Conservation (phyloP, 2,888 invertebrate genomes). For the Torymus texanus region DNA sequence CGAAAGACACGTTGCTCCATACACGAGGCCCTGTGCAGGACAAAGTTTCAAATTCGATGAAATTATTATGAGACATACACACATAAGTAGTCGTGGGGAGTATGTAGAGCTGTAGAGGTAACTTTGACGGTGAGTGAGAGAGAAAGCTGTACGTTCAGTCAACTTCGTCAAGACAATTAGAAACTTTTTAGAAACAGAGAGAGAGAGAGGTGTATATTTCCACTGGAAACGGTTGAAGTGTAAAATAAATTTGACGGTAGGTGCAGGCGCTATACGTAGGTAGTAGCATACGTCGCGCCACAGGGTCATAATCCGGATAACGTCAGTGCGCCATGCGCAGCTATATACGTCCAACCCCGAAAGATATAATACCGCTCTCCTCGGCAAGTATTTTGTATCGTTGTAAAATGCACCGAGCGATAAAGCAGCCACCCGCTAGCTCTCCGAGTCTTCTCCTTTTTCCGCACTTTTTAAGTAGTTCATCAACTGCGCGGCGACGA, state of each 20-base stretch:
- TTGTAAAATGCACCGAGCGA: constrained; percentile 31
- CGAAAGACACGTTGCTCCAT: neutral
- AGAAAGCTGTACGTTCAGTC: neutral
- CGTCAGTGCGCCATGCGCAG: too few relatives aligned
- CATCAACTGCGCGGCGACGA: constrained; percentile 30
- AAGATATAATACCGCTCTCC: neutral
- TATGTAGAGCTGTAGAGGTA: neutral
- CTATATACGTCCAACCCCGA: too few relatives aligned
- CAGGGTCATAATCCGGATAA: too few relatives aligned
- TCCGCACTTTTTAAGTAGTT: constrained; percentile 41
- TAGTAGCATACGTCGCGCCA: too few relatives aligned
- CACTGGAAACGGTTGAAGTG: too few relatives aligned
- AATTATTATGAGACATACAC: constrained; percentile 16
- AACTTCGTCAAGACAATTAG: neutral
- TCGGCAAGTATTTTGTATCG: constrained; percentile 25
- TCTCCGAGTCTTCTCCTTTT: neutral
- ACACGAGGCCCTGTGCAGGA: too few relatives aligned
- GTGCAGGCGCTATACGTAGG: too few relatives aligned
- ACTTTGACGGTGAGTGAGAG: neutral
- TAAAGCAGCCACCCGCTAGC: constrained; percentile 21
- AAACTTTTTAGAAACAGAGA: neutral
- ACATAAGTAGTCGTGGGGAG: neutral
- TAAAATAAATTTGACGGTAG: too few relatives aligned
- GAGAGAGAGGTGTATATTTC: neutral
- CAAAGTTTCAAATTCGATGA: constrained; percentile 13